Evolutionary conservation across 92 coral and sea anemone genomes (phyloP).

Genomic region (Actinernus sp.): DNA sequence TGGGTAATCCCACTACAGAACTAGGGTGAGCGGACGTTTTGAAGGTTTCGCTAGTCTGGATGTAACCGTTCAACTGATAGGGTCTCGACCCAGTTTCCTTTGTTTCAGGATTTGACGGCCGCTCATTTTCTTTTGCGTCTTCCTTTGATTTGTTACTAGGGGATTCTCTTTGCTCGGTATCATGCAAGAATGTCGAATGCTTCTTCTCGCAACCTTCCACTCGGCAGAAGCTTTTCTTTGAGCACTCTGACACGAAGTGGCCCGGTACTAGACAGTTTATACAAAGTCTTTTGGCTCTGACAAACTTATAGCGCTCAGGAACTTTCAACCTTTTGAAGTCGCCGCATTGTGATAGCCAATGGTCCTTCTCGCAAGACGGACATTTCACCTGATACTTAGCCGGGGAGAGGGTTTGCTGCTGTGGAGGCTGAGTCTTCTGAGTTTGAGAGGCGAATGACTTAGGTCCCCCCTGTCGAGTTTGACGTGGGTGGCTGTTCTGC

Average conservation of each 20-base stretch:
- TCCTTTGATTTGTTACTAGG: neutral
- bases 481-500: neutral
- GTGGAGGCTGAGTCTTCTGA: neutral
- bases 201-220: slow-evolving; percentile 56
- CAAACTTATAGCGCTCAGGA: slow-evolving; percentile 30
- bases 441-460: too few relatives aligned
- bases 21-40: too few relatives aligned
- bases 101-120: neutral
- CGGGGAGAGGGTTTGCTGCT: neutral
- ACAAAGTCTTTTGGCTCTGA: slow-evolving; percentile 40
- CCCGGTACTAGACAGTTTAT: slow-evolving; percentile 52
- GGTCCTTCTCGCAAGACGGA: slow-evolving; percentile 30
- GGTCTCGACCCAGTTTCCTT: neutral
- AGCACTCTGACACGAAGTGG: slow-evolving; percentile 26
- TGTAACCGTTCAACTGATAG: neutral
- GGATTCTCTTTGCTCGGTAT: slow-evolving; percentile 10
- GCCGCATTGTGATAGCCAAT: slow-evolving; percentile 40
- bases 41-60: too few relatives aligned
- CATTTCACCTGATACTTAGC: slow-evolving; percentile 20
- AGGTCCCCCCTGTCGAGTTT: neutral
- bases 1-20: neutral
- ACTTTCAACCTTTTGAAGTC: slow-evolving; percentile 22
- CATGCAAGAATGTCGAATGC: slow-evolving; percentile 55
- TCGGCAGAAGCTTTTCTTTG: slow-evolving; percentile 49
- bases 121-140: neutral